phyloP scores from a whole-genome alignment of 2,888 invertebrate genomes.

The Ophion slaviceki region DNA sequence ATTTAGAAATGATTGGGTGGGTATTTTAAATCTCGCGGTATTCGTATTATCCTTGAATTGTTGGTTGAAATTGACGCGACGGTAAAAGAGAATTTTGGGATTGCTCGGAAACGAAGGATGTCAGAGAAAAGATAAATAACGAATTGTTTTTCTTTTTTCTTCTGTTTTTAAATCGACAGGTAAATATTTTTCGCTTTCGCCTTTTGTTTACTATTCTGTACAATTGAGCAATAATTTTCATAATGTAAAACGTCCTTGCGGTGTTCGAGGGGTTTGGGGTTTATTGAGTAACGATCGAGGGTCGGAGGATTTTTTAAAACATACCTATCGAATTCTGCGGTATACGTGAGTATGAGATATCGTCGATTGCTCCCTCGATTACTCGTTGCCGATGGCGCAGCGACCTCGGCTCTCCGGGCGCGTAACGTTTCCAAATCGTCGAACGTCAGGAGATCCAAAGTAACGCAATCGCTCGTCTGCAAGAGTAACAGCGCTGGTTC shows the following conservation, averaged over 20 bases:
- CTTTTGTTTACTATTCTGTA: not conserved
- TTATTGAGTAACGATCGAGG: not conserved
- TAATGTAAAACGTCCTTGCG: not conserved
- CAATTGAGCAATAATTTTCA: not conserved
- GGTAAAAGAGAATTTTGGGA: not conserved
- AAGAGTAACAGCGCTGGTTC: slow-evolving; percentile 61
- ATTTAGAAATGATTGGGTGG: not conserved
- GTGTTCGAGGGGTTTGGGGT: not conserved
- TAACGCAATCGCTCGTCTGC: slow-evolving; percentile 85
- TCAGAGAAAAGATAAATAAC: too few relatives aligned
- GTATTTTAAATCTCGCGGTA: not conserved
- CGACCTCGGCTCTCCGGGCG: slow-evolving; percentile 80
- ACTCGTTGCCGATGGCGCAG: slow-evolving; percentile 72
- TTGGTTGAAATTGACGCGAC: not conserved
- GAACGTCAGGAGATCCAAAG: slow-evolving; percentile 84
- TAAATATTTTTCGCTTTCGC: not conserved
- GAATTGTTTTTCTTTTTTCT: too few relatives aligned
- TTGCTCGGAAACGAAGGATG: too few relatives aligned
- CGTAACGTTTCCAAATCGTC: slow-evolving; percentile 84
- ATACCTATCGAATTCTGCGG: slow-evolving; percentile 85
- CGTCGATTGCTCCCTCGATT: slow-evolving; percentile 81
- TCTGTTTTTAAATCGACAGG: not conserved
- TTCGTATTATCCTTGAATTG: not conserved
- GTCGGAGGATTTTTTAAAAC: not conserved
- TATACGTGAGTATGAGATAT: slow-evolving; percentile 85